These are phyloP conservation scores for Riparia riparia DNA, from an alignment of 2,113 vertebrate species.

Conservation along the genomic window DNA sequence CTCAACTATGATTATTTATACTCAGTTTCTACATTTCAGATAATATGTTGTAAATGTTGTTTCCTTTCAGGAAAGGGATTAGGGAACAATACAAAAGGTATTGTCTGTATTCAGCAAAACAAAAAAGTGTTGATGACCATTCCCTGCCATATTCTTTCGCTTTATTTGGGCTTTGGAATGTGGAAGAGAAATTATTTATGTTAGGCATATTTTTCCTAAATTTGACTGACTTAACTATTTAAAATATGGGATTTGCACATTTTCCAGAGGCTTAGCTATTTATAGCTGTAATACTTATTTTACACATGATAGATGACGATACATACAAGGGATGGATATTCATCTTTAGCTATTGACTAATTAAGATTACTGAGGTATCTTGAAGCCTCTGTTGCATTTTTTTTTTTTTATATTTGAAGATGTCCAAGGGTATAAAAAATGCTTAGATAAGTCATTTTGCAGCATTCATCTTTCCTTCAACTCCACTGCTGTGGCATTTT, in stretches of 20 bases:
- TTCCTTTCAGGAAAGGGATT: not conserved
- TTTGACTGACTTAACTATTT: not conserved
- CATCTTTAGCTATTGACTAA: not conserved
- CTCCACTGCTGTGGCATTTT: not conserved
- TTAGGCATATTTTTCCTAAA: not conserved
- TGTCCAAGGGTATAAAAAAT: not conserved
- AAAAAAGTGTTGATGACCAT: not conserved
- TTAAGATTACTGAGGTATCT: not conserved
- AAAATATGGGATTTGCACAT: fast-evolving
- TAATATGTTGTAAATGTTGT: not conserved
- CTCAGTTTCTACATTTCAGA: not conserved
- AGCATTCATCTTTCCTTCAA: not conserved
- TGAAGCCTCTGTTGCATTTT: not conserved
- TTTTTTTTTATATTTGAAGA: not conserved
- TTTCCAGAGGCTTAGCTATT: not conserved
- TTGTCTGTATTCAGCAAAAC: not conserved
- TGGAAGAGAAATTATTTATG: not conserved
- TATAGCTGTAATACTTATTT: not conserved
- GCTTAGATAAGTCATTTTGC: not conserved
- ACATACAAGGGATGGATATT: not conserved
- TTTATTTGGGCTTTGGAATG: not conserved
- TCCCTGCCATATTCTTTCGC: not conserved
- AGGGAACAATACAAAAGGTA: not conserved
- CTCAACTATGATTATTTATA: not conserved
- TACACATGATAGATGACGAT: not conserved